Evolutionary conservation across 2,797 vertebrate species (phyloP), one percentile per base, ranked within the genome.

Genomic region (Hybognathus amarus): DNA sequence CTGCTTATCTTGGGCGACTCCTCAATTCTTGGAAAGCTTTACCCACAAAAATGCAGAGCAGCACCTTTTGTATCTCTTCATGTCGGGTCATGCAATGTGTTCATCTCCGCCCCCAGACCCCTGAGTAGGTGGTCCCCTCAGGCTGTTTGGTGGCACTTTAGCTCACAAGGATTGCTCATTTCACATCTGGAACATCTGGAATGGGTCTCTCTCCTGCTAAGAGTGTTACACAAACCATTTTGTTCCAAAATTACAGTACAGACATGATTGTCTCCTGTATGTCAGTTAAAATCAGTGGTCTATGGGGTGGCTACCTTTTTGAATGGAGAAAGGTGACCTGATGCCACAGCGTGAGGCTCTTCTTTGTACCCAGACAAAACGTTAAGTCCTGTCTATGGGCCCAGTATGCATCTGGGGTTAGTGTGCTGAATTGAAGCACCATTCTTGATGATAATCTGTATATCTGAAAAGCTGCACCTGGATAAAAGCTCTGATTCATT

Each of bases 141-240:
- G 27, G 63, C 38, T 20, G 27, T 66, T 70, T 80, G 56, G 59
- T 64, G 56, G 71, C 77, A 81, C 47, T 50, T 79, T 77, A 66
- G 2, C 85, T 71, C 64, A 87, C 84, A 84, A 85, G 75, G 36
- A 20, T 50, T 80, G 77, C 70, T 88, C 86, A 86, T 87, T 88
- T 85, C 79, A 73, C 71, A 87, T 82, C 78, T 84, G 84, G 85
- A 84, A 77, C 61, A 61, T 61, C 59, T 63, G 61, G 61, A 63
- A 63, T 17, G 10, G 59, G 75, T 64, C 38, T 66, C 33, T 10
- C 27, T 76, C 78, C 63, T 69, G 75, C 50, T 73, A 33, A 24
- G n/a, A 74, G 63, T 13, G 71, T 83, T 85, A 85, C 88, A 85
- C 80, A 89, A 85, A 63, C 54, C 12, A 18, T 52, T 84, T 87